These are phyloP conservation scores for Nesoenas mayeri DNA, from an alignment of 2,113 vertebrate species.

Conservation along the genomic window DNA sequence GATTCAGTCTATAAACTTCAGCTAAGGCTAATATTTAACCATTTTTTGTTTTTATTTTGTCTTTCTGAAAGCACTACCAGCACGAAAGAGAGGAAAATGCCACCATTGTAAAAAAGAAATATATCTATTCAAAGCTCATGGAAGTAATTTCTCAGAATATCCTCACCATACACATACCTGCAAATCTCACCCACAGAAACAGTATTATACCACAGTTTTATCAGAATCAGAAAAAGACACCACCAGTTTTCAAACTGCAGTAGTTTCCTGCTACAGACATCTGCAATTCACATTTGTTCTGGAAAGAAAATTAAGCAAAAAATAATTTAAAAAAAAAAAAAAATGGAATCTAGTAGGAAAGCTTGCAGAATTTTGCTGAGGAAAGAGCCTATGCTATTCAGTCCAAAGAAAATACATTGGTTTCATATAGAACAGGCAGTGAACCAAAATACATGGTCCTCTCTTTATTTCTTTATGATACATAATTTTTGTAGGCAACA, in stretches of 20 bases:
- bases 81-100: slow-evolving; percentile 24
- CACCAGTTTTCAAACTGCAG: background rate
- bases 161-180: background rate
- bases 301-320: background rate
- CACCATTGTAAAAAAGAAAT: background rate
- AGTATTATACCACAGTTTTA: background rate
- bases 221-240: background rate
- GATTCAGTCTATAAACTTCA: slow-evolving; percentile 51
- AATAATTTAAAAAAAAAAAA: background rate
- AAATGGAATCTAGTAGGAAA: background rate
- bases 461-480: background rate
- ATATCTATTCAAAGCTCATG: background rate
- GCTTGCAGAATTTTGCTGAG: background rate
- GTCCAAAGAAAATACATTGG: background rate
- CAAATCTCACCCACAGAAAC: background rate
- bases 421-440: background rate
- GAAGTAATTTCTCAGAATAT: background rate
- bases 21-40: slow-evolving; percentile 56
- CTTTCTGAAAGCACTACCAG: background rate
- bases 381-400: background rate
- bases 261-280: background rate
- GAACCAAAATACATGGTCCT: background rate
- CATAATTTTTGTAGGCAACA: background rate
- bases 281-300: background rate
- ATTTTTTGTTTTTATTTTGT: slow-evolving; percentile 66